Conservation (phyloP, 2,797 vertebrate species). For the Bradypus variegatus region DNA sequence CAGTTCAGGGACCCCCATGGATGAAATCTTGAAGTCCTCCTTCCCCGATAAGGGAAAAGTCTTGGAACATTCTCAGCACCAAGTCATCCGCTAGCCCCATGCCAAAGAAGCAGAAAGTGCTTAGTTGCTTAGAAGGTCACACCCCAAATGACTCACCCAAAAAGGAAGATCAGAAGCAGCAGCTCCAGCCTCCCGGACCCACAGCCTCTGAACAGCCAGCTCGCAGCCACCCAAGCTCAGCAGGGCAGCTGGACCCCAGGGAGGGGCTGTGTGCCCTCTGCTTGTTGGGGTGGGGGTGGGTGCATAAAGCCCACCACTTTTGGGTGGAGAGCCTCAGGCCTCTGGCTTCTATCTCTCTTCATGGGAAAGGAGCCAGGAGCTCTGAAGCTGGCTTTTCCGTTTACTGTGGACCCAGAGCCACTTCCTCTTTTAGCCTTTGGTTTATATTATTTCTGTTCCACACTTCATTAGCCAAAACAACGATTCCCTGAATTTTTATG, state of each 20-base stretch:
- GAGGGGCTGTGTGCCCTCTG: background rate
- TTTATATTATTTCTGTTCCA: background rate
- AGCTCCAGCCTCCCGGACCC: background rate
- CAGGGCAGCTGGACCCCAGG: background rate
- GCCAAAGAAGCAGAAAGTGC: conserved; percentile 28
- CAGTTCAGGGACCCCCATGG: background rate
- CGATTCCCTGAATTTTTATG: background rate
- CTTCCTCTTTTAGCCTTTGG: conserved; percentile 15
- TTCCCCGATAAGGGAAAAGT: background rate
- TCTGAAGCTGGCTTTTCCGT: background rate
- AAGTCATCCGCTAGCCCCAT: background rate
- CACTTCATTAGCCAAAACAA: background rate
- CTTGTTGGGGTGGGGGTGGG: background rate
- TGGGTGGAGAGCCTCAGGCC: background rate
- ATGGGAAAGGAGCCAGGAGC: background rate
- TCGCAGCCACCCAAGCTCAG: background rate
- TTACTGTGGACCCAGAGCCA: background rate
- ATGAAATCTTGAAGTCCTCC: background rate
- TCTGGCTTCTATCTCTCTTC: background rate
- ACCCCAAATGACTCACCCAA: conserved; percentile 43
- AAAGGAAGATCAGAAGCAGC: background rate
- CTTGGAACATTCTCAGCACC: background rate
- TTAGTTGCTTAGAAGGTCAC: conserved; percentile 12
- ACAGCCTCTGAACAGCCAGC: background rate
- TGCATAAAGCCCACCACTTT: background rate